Evolutionary conservation across 2,113 vertebrate genomes (phyloP).

Genomic region (Morone saxatilis): DNA sequence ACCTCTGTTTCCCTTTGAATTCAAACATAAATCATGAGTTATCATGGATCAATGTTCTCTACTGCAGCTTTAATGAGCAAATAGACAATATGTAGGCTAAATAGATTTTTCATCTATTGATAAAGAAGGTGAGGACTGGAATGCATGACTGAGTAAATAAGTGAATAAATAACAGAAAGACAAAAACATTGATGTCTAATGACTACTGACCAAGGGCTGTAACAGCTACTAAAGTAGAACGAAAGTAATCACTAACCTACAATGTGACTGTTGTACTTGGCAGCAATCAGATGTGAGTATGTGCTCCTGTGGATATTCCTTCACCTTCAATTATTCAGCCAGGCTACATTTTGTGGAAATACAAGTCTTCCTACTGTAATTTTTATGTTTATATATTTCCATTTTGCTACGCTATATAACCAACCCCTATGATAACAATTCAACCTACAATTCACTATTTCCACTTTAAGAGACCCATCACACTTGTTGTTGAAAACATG

Average conservation of each 20-base stretch:
- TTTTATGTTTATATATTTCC: constrained; percentile 15
- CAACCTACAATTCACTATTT: constrained; percentile 19
- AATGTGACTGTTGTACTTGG: constrained; percentile 14
- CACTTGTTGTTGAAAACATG: constrained; percentile 16
- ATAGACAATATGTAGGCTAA: neutral
- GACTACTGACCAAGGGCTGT: neutral
- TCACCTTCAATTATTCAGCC: constrained; percentile 39
- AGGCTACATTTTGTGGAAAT: constrained; percentile 8
- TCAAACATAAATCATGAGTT: constrained; percentile 54
- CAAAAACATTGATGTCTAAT: neutral
- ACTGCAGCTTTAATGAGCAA: constrained; percentile 30
- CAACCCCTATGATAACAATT: constrained; percentile 11
- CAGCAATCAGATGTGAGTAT: constrained; percentile 9
- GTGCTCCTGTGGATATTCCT: neutral
- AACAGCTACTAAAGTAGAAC: constrained; percentile 6
- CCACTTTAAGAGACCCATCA: constrained; percentile 30
- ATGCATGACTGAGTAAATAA: neutral
- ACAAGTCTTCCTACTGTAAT: constrained; percentile 5
- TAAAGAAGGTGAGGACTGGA: neutral
- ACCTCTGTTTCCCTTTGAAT: constrained; percentile 24
- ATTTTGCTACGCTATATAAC: neutral
- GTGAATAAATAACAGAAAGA: constrained; percentile 11
- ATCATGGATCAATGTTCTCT: neutral
- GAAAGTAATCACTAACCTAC: constrained; percentile 27
- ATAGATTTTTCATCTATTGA: constrained; percentile 19